Evolutionary conservation across 2,888 invertebrate species (phyloP).

Genomic region (Folsomia manolachei): DNA sequence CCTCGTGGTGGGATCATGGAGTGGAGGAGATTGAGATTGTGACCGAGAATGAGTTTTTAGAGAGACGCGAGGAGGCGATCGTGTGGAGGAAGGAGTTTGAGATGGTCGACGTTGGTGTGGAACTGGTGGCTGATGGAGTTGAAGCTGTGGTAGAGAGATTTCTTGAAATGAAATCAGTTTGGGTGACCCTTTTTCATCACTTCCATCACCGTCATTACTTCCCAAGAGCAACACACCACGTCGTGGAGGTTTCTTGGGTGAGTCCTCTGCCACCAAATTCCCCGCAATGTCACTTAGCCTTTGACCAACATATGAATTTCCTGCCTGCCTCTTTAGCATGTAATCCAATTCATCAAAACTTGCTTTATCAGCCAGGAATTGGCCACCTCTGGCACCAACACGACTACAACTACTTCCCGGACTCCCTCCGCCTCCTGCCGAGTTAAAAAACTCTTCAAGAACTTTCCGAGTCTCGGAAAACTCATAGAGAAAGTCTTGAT

Average conservation of each 20-base stretch:
- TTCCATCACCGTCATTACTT: conserved; percentile 40
- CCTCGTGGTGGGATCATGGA: conserved; percentile 41
- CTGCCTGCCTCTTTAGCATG: conserved; percentile 69
- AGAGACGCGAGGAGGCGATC: conserved; percentile 19
- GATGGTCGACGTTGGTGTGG: conserved; percentile 15
- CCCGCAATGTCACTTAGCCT: conserved; percentile 60
- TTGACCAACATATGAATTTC: conserved; percentile 75
- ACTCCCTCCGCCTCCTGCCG: conserved; percentile 52
- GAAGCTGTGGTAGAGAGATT: conserved; percentile 53
- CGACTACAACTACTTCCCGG: too few relatives aligned
- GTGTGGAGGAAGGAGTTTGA: conserved; percentile 48
- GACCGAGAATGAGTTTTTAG: conserved; percentile 29
- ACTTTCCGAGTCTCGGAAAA: conserved; percentile 90
- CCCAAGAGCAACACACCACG: conserved; percentile 45
- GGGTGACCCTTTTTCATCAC: conserved; percentile 43
- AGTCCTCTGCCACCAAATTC: conserved; percentile 55
- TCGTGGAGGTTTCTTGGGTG: conserved; percentile 59
- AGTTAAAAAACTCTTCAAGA: conserved; percentile 82
- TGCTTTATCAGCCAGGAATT: conserved; percentile 11
- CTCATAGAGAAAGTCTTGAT: conserved; percentile 76
- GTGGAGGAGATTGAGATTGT: conserved; percentile 29
- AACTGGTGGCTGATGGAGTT: too few relatives aligned
- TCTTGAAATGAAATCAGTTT: conserved; percentile 50
- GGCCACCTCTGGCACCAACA: conserved; percentile 11
- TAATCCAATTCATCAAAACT: conserved; percentile 64